Evolutionary conservation across 2,113 vertebrate species (phyloP).

Genomic region (Prunella himalayana): DNA sequence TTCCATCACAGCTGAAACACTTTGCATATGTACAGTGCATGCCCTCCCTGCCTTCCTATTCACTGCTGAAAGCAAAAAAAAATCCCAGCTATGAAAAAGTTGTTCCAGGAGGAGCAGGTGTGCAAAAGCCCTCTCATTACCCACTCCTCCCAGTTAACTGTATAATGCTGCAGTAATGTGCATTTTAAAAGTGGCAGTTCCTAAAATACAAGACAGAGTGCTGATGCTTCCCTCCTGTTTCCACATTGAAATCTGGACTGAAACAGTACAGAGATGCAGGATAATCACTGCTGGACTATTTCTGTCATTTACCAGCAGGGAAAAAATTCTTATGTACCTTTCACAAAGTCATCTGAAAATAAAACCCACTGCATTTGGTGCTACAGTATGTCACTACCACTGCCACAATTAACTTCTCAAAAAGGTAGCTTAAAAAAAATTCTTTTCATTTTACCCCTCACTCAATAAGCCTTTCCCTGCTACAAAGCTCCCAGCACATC

Average conservation of each 20-base stretch:
- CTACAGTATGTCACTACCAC: background rate
- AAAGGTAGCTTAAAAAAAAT: background rate
- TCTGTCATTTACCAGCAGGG: background rate
- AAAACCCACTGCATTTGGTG: fast-evolving
- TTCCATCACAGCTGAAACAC: conserved; percentile 5
- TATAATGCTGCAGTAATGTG: background rate
- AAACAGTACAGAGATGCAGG: background rate
- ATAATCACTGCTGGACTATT: background rate
- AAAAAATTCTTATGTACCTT: background rate
- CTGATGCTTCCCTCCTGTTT: background rate
- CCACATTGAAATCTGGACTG: background rate
- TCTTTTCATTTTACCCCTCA: background rate
- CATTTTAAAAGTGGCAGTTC: background rate
- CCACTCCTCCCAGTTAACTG: background rate
- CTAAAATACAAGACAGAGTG: background rate
- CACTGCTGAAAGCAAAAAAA: background rate
- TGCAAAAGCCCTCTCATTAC: background rate
- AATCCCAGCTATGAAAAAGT: background rate
- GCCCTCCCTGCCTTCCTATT: background rate
- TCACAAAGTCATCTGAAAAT: background rate
- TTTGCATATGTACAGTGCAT: fast-evolving
- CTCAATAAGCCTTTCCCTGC: background rate
- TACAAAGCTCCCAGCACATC: background rate
- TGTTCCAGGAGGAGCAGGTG: background rate
- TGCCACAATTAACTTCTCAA: background rate